Base-by-base conservation (phyloP, 2,888 invertebrate genomes). In the Pegoplata infirma region DNA sequence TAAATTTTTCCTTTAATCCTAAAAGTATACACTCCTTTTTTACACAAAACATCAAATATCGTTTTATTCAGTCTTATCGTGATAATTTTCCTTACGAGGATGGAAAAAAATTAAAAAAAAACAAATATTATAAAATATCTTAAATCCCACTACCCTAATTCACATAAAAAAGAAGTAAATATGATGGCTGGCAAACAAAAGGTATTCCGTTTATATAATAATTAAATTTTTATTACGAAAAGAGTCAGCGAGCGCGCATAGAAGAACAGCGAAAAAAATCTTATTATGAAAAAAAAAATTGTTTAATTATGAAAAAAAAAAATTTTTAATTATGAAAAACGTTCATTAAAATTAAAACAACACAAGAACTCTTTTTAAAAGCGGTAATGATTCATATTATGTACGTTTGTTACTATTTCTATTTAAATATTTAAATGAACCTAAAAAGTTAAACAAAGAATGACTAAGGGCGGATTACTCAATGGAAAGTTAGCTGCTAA, bases 221-320 rank as follows among this genome's bases (percentile, higher is more conserved):
- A 40, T 59, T 25, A 56, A 49, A n/a, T 49, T 69, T 53, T 32
- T 58, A 58, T 58, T 56, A 75, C 68, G 19, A 63, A 58, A n/a
- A 25, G n/a, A 47, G 17, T 40, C 25, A 25, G 14, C 14, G 10
- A n/a, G 21, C 6, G n/a, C 28, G 28, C 8, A 19, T n/a, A 40
- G 17, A 19, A 17, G 32, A 49, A 47, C 44, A 67, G 12, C n/a
- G 12, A 16, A 47, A 23, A 67, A 53, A 55, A 75, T 58, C 63
- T 73, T 53, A 73, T 68, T 73, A 64, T 68, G 46, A 19, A 25
- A 51, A 49, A 23, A 61, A 72, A 63, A 23, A 19, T 12, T 63
- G 47, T 61, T 23, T 67, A 77, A 77, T 73, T 77, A 73, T 72
- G 72, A 68, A 73, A 77, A 46, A 64, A 61, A 72, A 63, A 23